A percentile compares a stretch with the other conserved stretches of the same genome.
Conservation (phyloP, 2,113 vertebrate genomes). For the Alethe castanea region DNA sequence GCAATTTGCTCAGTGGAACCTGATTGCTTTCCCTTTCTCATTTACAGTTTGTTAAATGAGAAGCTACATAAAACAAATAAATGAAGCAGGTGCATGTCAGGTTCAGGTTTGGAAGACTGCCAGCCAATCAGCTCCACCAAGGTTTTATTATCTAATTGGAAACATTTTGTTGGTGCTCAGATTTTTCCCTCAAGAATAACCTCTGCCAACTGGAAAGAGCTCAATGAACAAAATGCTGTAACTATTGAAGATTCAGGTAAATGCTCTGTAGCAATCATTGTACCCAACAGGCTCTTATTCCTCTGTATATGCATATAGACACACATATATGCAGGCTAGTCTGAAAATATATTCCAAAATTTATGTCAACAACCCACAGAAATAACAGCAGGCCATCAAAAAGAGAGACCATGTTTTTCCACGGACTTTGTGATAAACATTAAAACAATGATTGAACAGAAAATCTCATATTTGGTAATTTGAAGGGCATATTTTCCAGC, state of each 20-base stretch:
- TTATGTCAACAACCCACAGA: neutral
- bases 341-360: neutral
- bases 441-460: neutral
- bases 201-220: conserved; percentile 64
- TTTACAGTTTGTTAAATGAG: conserved; percentile 41
- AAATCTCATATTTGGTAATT: neutral
- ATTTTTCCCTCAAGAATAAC: conserved; percentile 61
- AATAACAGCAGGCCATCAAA: neutral
- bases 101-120: conserved; percentile 35
- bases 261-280: neutral
- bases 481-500: conserved; percentile 1
- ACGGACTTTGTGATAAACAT: neutral
- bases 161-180: conserved; percentile 73
- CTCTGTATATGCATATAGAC: neutral
- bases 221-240: conserved; percentile 39
- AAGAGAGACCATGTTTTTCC: neutral
- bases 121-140: conserved; percentile 59
- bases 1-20: conserved; percentile 47
- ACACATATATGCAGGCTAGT: neutral
- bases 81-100: conserved; percentile 62
- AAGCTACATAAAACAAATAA: conserved; percentile 52
- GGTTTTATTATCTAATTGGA: conserved; percentile 72
- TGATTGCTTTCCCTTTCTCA: conserved; percentile 32
- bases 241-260: conserved; percentile 14
- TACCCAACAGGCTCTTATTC: neutral